Conservation (phyloP, 1,140 invertebrate species). For the Gerris buenoi region DNA sequence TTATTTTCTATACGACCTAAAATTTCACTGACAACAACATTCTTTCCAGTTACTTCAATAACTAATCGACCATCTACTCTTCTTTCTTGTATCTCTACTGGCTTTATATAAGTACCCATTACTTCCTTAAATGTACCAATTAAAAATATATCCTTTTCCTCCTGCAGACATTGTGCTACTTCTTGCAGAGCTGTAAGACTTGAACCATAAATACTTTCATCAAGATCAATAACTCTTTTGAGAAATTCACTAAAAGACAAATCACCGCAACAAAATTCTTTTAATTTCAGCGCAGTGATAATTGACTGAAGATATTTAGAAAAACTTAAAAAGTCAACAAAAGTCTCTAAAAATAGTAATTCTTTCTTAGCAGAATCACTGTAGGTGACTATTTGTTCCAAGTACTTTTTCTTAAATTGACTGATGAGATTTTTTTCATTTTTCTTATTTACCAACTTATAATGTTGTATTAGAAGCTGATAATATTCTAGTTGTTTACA, state of each 20-base stretch:
- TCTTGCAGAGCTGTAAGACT: not conserved
- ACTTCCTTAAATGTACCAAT: not conserved
- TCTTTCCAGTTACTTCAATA: not conserved
- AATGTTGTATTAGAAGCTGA: too few relatives aligned
- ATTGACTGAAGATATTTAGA: not conserved
- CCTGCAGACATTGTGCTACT: not conserved
- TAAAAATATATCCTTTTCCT: too few relatives aligned
- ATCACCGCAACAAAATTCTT: not conserved
- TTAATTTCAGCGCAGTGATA: not conserved
- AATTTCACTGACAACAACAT: not conserved
- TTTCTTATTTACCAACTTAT: too few relatives aligned
- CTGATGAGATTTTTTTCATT: not conserved
- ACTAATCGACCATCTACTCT: not conserved
- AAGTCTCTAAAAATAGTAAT: not conserved
- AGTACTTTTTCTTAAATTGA: not conserved
- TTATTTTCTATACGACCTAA: not conserved
- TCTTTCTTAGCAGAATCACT: not conserved
- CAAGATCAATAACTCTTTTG: not conserved
- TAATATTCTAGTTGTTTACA: too few relatives aligned
- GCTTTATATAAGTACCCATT: not conserved
- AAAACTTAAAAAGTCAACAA: not conserved
- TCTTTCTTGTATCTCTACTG: not conserved
- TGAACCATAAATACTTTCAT: not conserved
- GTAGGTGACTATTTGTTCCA: not conserved
- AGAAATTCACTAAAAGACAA: not conserved